Evolutionary conservation across 2,888 invertebrate genomes (phyloP).

Genomic region (Watsonalla binaria): DNA sequence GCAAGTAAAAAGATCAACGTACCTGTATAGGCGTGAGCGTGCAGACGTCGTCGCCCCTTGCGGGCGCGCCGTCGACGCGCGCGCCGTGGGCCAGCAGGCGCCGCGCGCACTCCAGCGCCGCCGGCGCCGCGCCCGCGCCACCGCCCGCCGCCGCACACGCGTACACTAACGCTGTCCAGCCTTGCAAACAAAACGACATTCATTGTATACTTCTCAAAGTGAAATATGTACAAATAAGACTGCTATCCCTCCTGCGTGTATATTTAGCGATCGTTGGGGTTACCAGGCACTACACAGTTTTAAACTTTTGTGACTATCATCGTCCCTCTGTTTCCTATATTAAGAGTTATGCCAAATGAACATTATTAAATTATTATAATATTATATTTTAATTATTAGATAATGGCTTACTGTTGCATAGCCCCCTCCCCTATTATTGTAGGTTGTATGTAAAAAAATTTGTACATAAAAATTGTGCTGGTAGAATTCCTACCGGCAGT

Average conservation of each 20-base stretch:
- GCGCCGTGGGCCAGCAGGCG: constrained; percentile 89
- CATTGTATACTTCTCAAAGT: not conserved
- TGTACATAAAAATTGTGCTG: not conserved
- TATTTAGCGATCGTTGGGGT: too few species aligned
- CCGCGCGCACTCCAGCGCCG: constrained; percentile 72
- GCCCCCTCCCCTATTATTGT: too few species aligned
- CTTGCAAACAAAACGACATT: constrained; percentile 28
- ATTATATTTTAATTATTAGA: too few species aligned
- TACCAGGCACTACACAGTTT: too few species aligned
- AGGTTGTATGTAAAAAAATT: not conserved
- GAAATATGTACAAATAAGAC: too few species aligned
- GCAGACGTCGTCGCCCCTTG: constrained; percentile 89
- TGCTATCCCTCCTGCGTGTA: too few species aligned
- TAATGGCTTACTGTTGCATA: too few species aligned
- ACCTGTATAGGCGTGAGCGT: constrained; percentile 93
- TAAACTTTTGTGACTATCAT: too few species aligned
- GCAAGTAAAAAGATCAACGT: not conserved
- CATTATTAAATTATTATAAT: too few species aligned
- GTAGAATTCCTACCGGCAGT: constrained; percentile 48
- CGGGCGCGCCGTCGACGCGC: constrained; percentile 91
- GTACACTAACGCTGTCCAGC: constrained; percentile 94
- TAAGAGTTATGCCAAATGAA: too few species aligned
- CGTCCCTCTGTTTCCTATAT: too few species aligned
- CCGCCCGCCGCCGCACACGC: constrained; percentile 70
- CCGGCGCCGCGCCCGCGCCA: constrained; percentile 60